Percentiles rank a stretch among this genome's conserved stretches.
These are phyloP conservation scores for Lasius fuliginosus DNA, from an alignment of 2,888 invertebrate species.

Conservation along the genomic window DNA sequence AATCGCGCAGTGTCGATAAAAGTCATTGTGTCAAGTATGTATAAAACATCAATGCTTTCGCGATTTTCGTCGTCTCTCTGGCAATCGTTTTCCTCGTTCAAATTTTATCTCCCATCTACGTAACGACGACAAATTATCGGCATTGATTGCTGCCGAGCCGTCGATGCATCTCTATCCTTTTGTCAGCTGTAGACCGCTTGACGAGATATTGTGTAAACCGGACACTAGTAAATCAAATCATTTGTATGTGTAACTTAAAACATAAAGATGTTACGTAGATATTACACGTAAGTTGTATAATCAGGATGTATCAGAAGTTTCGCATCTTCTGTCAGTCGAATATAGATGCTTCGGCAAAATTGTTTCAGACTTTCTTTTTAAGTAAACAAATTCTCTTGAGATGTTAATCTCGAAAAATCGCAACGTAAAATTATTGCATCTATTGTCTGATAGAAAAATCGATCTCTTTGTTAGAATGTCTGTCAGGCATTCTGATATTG, in stretches of 20 bases:
- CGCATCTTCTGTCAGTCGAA: neutral
- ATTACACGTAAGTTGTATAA: conserved; percentile 3
- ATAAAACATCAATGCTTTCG: conserved; percentile 17
- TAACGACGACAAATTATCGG: conserved; percentile 50
- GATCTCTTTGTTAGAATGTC: neutral
- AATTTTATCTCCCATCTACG: conserved; percentile 30
- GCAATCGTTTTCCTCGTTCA: conserved; percentile 4
- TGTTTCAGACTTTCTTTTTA: neutral
- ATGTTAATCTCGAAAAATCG: neutral
- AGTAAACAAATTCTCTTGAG: neutral
- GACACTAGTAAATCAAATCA: conserved; percentile 38
- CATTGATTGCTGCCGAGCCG: conserved; percentile 49
- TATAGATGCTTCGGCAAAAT: neutral
- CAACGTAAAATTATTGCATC: neutral
- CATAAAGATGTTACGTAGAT: conserved; percentile 7
- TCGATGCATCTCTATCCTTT: conserved; percentile 37
- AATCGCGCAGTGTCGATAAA: neutral
- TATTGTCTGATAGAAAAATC: neutral
- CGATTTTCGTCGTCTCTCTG: conserved; percentile 23
- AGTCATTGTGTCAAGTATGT: conserved; percentile 20
- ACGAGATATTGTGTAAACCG: conserved; percentile 54
- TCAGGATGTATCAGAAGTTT: neutral
- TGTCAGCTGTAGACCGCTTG: conserved; percentile 45
- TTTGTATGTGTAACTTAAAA: conserved; percentile 46
- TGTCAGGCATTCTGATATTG: neutral